Conservation (phyloP, 2,113 vertebrate genomes). For the Dolichotis patagonum region DNA sequence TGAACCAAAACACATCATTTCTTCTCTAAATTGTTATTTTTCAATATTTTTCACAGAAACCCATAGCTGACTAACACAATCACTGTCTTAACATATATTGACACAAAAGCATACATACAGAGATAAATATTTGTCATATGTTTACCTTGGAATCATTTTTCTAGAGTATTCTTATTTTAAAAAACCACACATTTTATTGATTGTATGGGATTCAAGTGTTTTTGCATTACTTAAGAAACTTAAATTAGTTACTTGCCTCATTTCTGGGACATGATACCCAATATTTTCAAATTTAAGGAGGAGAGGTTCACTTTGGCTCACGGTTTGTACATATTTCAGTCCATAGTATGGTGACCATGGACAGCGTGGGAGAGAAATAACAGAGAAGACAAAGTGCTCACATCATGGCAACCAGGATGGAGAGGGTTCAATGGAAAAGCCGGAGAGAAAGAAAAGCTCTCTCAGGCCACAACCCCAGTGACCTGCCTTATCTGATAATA, state of each 20-base stretch:
- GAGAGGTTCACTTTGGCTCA: neutral
- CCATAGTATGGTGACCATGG: too few species aligned
- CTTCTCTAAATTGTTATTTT: neutral
- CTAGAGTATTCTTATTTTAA: neutral
- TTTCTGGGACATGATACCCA: neutral
- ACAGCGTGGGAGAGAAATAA: too few species aligned
- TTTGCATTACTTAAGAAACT: neutral
- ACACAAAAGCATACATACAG: neutral
- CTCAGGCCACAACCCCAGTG: too few species aligned
- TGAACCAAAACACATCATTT: neutral
- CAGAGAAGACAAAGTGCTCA: too few species aligned
- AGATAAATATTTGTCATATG: neutral
- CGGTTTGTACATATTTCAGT: too few species aligned
- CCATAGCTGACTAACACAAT: neutral
- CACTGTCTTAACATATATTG: neutral
- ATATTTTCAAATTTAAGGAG: neutral
- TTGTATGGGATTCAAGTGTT: neutral
- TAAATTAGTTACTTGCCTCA: neutral
- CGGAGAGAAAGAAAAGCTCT: too few species aligned
- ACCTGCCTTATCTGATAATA: too few species aligned
- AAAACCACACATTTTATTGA: neutral
- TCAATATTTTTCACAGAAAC: neutral
- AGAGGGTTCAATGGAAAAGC: too few species aligned
- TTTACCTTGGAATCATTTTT: neutral
- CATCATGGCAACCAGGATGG: too few species aligned